These are phyloP conservation scores for Poecile montanus DNA, from an alignment of 2,797 vertebrate species.

Conservation along the genomic window DNA sequence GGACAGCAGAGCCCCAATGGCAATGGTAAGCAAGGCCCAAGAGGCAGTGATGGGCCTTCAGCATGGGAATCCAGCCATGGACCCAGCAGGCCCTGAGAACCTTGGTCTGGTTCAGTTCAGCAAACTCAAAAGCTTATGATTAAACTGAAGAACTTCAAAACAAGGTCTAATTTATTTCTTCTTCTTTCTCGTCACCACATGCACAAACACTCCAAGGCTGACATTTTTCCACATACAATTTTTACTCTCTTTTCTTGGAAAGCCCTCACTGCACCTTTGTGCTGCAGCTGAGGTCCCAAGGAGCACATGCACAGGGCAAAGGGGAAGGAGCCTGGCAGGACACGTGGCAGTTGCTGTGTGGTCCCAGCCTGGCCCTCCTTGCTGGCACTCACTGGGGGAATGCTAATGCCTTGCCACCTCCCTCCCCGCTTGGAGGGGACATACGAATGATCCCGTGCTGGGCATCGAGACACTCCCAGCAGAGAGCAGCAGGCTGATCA, in stretches of 20 bases:
- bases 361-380: background rate
- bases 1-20: background rate
- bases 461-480: background rate
- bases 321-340: background rate
- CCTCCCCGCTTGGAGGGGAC: background rate
- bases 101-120: background rate
- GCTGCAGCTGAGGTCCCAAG: background rate
- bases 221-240: background rate
- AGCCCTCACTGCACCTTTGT: background rate
- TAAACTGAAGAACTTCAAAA: background rate
- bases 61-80: fast-evolving
- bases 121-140: background rate
- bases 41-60: background rate
- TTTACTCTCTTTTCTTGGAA: background rate
- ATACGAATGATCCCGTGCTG: too few species aligned
- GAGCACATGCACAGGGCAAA: fast-evolving
- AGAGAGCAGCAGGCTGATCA: background rate
- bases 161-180: background rate
- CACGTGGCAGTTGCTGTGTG: background rate
- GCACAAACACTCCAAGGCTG: background rate
- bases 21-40: background rate
- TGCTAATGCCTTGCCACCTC: background rate
- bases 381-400: background rate
- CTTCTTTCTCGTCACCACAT: background rate
- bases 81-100: background rate